Evolutionary conservation across 2,888 invertebrate species (phyloP).

Genomic region (Willowsia nigromaculata): DNA sequence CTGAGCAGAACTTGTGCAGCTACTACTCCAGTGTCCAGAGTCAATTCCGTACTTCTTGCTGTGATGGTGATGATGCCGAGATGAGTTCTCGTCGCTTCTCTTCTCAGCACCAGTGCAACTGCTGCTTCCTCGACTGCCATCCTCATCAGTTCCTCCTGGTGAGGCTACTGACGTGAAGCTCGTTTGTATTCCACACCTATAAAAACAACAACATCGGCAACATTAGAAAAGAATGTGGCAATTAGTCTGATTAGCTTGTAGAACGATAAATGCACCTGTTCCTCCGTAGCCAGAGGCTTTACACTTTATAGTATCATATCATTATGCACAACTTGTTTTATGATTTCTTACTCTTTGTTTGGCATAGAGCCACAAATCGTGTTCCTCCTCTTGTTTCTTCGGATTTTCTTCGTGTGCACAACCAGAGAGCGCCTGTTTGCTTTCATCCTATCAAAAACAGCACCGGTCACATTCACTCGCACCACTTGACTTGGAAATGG

Average conservation of each 20-base stretch:
- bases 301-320: neutral
- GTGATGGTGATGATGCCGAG: conserved; percentile 15
- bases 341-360: conserved; percentile 78
- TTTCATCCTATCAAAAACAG: conserved; percentile 78
- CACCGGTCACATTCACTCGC: conserved; percentile 78
- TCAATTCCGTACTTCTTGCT: conserved; percentile 78
- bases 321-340: neutral
- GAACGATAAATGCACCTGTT: conserved; percentile 36
- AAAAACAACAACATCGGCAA: conserved; percentile 15
- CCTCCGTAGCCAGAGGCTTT: conserved; percentile 1
- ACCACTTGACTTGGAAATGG: conserved; percentile 78
- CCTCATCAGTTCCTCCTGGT: conserved; percentile 69
- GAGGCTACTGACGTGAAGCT: conserved; percentile 78
- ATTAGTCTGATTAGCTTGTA: conserved; percentile 70
- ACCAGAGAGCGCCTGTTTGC: conserved; percentile 78
- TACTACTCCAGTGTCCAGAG: conserved; percentile 79
- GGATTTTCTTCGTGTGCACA: conserved; percentile 78
- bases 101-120: conserved; percentile 5
- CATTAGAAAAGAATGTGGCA: conserved; percentile 38
- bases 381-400: conserved; percentile 77
- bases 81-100: neutral
- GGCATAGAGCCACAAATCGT: conserved; percentile 78
- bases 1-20: conserved; percentile 77
- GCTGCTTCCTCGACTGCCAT: conserved; percentile 49
- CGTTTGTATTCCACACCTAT: conserved; percentile 79